Base-by-base conservation (phyloP, 1,140 invertebrate species). In the Medauroidea extradentata region DNA sequence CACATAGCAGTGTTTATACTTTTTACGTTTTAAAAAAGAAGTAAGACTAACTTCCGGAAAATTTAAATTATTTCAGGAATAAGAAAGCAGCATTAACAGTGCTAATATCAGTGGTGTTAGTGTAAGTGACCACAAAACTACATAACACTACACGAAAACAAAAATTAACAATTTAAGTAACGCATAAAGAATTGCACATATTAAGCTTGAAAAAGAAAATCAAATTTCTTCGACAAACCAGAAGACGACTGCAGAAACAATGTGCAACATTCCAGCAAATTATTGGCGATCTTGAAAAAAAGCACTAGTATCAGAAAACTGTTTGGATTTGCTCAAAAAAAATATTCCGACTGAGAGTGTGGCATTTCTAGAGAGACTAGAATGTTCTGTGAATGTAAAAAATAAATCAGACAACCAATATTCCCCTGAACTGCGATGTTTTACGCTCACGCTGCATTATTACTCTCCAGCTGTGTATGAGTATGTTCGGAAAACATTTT, bases 371-470 rank as follows among this genome's bases (percentile, higher is more conserved):
- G 44, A 46, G 13, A 46, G 44, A 46, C 18, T 46, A 13, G 24
- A 25, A 46, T 5, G 24, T 34, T 34, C 29, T 19, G 24, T 21
- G 5, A 21, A 19, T 11, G 9, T 5, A 46, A 25, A 25, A 11
- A 13, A n/a, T 7, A 7, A 7, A 5, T 46, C 44, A 21, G n/a
- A 46, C 5, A n/a, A 46, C 44, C 18, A 19, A n/a, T 46, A 46
- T 25, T 14, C 56, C 39, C 43, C 65, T 9, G 55, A 62, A 53
- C 53, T 73, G 25, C 53, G 60, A 62, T 60, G 54, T 11, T 71
- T 71, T 67, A 59, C 65, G 19, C 39, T 68, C 21, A 68, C 65
- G n/a, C 44, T 71, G 19, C 63, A 73, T 48, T 71, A 64, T 61
- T 67, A 64, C 60, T 71, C 69, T 9, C 61, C 61, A 57, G 43